Base-by-base conservation (phyloP, 1,140 invertebrate species). In the Arion vulgaris region DNA sequence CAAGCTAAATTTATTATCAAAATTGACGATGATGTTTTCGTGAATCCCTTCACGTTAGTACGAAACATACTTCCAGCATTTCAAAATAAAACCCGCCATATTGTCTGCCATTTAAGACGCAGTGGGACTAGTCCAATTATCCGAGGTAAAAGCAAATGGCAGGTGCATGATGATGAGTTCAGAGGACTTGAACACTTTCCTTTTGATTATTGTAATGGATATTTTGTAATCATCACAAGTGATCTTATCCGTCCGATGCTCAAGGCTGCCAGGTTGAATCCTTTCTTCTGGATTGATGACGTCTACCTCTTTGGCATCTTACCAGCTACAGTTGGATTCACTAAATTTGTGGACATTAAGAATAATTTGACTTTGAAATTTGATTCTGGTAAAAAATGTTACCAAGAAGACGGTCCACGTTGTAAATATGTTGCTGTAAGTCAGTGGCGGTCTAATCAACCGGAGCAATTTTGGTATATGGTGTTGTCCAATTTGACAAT, bases 1-100 rank as follows among this genome's bases (percentile, higher is more conserved):
- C 91, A 94, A 36, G 93, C 94, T 1, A 93, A 94, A 78, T 96
- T 94, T 87, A 93, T 97, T 23, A 93, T 98, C 13, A 98, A 98
- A 94, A 95, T 96, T 90, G 97, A 98, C 90, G 96, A 98, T 91
- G 96, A 98, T 89, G 96, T 96, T 82, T 95, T 96, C 57, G 94
- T 97, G 28, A 95, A 97, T 92, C 88, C 97, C 7, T 95, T 95
- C 51, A 81, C 84, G 23, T 41, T 89, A 11, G 38, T 89, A 32
- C 66, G 83, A 2, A 49, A 83, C 13, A 57, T 84, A 39, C 71
- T 83, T 19, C 66, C 69, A 2, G 41, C 51, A 9, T 79, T 84
- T 11, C 77, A 66, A 26, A 57, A 78, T 36, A 73, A 77, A n/a
- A 62, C 57, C 13, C 19, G 62, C 13, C 82, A 76, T 39, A 85